These are phyloP conservation scores for Cryptoprocta ferox DNA, from an alignment of 2,797 vertebrate species.

Conservation along the genomic window DNA sequence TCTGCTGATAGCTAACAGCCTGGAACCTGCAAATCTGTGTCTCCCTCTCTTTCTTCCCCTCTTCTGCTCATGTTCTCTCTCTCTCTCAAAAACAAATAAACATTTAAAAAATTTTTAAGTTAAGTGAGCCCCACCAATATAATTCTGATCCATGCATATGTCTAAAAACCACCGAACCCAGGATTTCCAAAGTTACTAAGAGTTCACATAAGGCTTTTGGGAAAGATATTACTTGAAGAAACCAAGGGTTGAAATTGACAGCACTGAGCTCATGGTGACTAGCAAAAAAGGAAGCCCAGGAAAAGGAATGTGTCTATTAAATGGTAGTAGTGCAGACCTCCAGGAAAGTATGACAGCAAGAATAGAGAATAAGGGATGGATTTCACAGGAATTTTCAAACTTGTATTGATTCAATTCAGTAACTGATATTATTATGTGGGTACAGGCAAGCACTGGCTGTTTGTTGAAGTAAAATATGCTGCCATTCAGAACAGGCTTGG, in stretches of 20 bases:
- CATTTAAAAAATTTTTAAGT: no score
- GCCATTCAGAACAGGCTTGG: neutral
- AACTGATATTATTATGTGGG: neutral
- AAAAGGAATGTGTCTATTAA: neutral
- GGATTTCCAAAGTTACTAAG: neutral
- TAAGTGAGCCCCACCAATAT: no score
- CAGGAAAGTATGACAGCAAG: neutral
- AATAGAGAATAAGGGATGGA: neutral
- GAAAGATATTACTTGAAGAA: neutral
- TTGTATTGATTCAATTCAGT: neutral
- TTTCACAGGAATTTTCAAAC: neutral
- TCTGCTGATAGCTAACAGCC: no score
- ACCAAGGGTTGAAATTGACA: neutral
- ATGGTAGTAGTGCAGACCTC: neutral
- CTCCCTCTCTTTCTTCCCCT: no score
- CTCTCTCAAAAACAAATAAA: no score
- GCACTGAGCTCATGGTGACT: neutral
- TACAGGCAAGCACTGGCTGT: neutral
- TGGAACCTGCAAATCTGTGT: no score
- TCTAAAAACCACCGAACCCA: neutral
- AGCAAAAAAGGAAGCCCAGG: neutral
- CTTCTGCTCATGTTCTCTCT: no score
- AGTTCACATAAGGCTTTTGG: neutral
- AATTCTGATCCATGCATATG: neutral
- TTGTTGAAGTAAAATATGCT: neutral